phyloP scores from a whole-genome alignment of 2,888 invertebrate genomes.

The Plagodis dolabraria region DNA sequence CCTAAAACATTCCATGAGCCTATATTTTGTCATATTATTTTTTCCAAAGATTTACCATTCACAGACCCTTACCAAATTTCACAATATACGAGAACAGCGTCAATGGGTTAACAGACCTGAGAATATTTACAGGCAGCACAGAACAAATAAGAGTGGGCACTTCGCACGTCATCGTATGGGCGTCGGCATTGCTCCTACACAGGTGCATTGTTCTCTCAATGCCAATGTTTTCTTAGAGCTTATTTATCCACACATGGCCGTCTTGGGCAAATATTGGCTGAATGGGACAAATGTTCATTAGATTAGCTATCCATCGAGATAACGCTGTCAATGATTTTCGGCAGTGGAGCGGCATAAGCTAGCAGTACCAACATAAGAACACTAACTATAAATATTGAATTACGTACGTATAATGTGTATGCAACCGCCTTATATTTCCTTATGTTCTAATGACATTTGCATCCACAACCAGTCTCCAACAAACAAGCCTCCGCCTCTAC shows the following conservation, averaged over 20 bases:
- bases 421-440: background rate
- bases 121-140: too few relatives aligned
- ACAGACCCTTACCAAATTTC: background rate
- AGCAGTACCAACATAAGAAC: too few relatives aligned
- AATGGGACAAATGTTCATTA: background rate
- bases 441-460: too few relatives aligned
- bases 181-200: slow-evolving; percentile 49
- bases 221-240: slow-evolving; percentile 17
- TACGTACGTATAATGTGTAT: too few relatives aligned
- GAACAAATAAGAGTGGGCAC: slow-evolving; percentile 6
- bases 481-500: slow-evolving; percentile 1
- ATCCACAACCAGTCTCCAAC: background rate
- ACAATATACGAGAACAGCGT: background rate
- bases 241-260: background rate
- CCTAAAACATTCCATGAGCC: too few relatives aligned
- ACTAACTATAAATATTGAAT: too few relatives aligned
- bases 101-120: too few relatives aligned
- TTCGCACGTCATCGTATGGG: slow-evolving; percentile 39
- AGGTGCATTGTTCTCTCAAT: slow-evolving; percentile 34
- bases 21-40: too few relatives aligned
- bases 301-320: background rate
- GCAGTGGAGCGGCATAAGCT: too few relatives aligned
- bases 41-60: too few relatives aligned
- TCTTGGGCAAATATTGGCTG: background rate
- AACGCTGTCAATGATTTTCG: too few relatives aligned